These are phyloP conservation scores for Sebastes schlegelii DNA, from an alignment of 2,113 vertebrate species.

Conservation along the genomic window DNA sequence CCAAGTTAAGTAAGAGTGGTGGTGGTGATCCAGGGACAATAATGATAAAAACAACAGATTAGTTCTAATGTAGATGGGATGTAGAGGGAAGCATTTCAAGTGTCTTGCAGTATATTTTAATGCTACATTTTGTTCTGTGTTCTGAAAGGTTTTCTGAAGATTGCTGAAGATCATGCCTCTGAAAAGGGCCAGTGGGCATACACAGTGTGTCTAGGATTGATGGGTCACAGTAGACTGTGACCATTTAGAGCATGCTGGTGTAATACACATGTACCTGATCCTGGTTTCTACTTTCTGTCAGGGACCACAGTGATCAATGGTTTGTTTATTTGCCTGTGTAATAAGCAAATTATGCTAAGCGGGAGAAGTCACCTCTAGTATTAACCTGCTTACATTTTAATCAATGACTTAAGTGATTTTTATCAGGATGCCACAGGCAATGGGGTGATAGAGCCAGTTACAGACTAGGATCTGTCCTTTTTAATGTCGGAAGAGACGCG, in stretches of 20 bases:
- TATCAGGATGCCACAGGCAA: constrained; percentile 74
- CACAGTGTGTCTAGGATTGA: not conserved
- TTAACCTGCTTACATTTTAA: constrained; percentile 83
- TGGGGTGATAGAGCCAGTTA: constrained; percentile 60
- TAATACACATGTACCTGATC: constrained; percentile 52
- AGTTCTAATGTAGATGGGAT: not conserved
- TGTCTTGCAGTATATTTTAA: not conserved
- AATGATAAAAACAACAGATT: constrained; percentile 3
- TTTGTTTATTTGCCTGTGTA: constrained; percentile 82
- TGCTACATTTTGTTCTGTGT: not conserved
- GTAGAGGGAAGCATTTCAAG: not conserved
- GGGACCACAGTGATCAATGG: constrained; percentile 76
- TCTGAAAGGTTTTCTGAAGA: not conserved
- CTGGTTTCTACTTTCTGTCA: constrained; percentile 58
- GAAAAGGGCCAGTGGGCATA: not conserved
- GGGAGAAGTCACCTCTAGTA: constrained; percentile 74
- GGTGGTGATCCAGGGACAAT: not conserved
- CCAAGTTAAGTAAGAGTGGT: constrained; percentile 4
- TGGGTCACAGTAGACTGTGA: not conserved
- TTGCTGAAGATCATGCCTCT: not conserved
- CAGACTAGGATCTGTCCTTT: constrained; percentile 53
- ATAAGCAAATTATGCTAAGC: constrained; percentile 80
- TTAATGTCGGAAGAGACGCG: constrained; percentile 45
- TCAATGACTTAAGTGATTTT: constrained; percentile 83
- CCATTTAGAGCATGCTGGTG: not conserved